Percentiles rank a stretch among this genome's conserved stretches.
Conservation (phyloP, 2,113 vertebrate species). For the Campylomormyrus tamandua region DNA sequence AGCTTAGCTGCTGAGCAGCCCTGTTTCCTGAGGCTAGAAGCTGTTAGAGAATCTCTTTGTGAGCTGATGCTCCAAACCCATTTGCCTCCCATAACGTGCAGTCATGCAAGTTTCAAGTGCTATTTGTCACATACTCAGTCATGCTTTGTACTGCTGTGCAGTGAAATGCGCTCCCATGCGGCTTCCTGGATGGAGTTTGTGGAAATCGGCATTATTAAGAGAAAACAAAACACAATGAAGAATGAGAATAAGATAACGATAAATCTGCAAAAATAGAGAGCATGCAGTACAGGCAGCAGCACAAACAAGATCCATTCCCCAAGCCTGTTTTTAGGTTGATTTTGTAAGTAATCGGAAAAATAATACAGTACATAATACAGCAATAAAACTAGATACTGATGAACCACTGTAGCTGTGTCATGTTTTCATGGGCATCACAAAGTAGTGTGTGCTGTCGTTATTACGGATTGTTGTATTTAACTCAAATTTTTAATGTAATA, state of each 20-base stretch:
- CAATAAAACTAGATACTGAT: not conserved
- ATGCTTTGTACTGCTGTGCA: not conserved
- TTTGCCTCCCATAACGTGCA: not conserved
- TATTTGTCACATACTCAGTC: not conserved
- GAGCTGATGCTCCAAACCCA: not conserved
- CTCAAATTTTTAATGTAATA: not conserved
- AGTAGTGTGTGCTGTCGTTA: not conserved
- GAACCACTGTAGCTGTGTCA: not conserved
- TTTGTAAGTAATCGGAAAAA: not conserved
- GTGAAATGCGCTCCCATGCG: not conserved
- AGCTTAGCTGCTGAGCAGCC: not conserved
- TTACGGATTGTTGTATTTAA: not conserved
- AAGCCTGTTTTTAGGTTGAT: not conserved
- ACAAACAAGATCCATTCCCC: not conserved
- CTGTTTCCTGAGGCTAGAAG: not conserved
- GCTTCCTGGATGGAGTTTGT: not conserved
- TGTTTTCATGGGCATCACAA: not conserved
- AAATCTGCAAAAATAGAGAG: not conserved
- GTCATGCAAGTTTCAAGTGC: not conserved
- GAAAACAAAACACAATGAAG: not conserved
- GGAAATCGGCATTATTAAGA: not conserved
- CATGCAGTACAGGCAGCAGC: not conserved
- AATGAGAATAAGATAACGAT: not conserved
- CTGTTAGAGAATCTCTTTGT: not conserved
- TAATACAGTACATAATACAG: not conserved